A percentile compares a stretch with the other conserved stretches of the same genome.
phyloP scores from a whole-genome alignment of 1,140 invertebrate genomes.

The Elymnias hypermnestra region DNA sequence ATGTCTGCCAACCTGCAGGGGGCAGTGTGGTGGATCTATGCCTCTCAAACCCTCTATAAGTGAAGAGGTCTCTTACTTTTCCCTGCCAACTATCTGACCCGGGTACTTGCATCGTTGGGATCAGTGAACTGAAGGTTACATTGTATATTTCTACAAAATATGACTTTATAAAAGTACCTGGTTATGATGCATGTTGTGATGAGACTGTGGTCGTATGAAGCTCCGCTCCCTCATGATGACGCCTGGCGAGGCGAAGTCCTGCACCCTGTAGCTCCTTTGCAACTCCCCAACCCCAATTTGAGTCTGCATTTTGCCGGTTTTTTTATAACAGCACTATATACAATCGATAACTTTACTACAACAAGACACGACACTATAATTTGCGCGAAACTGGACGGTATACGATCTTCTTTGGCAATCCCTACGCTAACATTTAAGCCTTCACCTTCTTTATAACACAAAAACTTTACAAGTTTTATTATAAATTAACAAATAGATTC shows the following conservation, averaged over 20 bases:
- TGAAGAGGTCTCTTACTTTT: too few species aligned
- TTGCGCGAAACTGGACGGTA: constrained; percentile 18
- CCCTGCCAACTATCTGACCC: too few species aligned
- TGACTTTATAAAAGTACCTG: constrained; percentile 43
- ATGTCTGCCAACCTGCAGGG: too few species aligned
- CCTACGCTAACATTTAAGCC: constrained; percentile 7
- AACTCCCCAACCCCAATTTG: constrained; percentile 64
- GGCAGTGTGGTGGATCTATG: too few species aligned
- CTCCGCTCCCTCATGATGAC: constrained; percentile 78
- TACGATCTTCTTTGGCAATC: constrained; percentile 21
- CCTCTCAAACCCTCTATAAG: too few species aligned
- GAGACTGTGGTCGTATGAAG: constrained; percentile 77
- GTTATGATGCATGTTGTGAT: constrained; percentile 75
- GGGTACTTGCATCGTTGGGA: too few species aligned
- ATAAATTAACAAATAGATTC: constrained; percentile 18
- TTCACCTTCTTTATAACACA: constrained; percentile 11
- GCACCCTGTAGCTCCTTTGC: constrained; percentile 72
- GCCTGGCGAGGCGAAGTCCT: constrained; percentile 72
- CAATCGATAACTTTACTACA: constrained; percentile 3
- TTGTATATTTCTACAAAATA: neutral
- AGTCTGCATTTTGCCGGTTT: constrained; percentile 51
- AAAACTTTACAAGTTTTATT: constrained; percentile 29
- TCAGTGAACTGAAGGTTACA: too few species aligned
- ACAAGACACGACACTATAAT: neutral
- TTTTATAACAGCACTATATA: constrained; percentile 10